A percentile compares a stretch with the other conserved stretches of the same genome.
phyloP scores from a whole-genome alignment of 2,888 invertebrate genomes.

The Trichopoda pennipes region DNA sequence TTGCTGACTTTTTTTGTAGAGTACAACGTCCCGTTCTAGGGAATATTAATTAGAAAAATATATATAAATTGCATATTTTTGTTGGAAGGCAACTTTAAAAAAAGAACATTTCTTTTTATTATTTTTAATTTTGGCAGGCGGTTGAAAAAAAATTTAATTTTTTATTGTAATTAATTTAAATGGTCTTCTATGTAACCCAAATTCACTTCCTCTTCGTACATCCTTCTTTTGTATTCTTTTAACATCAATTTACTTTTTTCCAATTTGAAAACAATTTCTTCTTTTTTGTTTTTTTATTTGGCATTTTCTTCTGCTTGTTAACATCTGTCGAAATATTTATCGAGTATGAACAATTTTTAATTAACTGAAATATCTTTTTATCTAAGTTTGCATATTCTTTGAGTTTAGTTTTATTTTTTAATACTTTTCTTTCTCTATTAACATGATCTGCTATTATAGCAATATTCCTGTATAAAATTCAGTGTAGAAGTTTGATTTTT shows the following conservation, averaged over 20 bases:
- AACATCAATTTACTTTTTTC: conserved; percentile 32
- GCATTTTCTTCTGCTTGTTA: conserved; percentile 41
- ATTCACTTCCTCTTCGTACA: neutral
- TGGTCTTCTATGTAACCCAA: conserved; percentile 2
- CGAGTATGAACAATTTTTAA: conserved; percentile 64
- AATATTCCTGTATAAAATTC: neutral
- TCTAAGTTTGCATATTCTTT: neutral
- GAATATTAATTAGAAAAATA: neutral
- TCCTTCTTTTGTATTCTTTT: neutral
- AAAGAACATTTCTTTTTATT: conserved; percentile 3
- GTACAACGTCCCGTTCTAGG: neutral
- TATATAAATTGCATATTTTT: neutral
- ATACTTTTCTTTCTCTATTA: conserved; percentile 4
- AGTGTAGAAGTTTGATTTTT: conserved; percentile 33
- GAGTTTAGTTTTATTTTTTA: neutral
- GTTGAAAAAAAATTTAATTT: neutral
- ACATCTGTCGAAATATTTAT: conserved; percentile 67
- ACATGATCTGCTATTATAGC: conserved; percentile 57
- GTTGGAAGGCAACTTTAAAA: neutral
- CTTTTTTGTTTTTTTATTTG: neutral
- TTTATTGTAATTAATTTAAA: neutral
- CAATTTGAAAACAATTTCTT: conserved; percentile 47
- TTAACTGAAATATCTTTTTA: conserved; percentile 64
- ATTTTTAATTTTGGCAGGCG: no score
- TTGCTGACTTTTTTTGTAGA: neutral